Evolutionary conservation across 2,888 invertebrate species (phyloP), one percentile per base, ranked within the genome.

Genomic region (Eristalinus aeneus): DNA sequence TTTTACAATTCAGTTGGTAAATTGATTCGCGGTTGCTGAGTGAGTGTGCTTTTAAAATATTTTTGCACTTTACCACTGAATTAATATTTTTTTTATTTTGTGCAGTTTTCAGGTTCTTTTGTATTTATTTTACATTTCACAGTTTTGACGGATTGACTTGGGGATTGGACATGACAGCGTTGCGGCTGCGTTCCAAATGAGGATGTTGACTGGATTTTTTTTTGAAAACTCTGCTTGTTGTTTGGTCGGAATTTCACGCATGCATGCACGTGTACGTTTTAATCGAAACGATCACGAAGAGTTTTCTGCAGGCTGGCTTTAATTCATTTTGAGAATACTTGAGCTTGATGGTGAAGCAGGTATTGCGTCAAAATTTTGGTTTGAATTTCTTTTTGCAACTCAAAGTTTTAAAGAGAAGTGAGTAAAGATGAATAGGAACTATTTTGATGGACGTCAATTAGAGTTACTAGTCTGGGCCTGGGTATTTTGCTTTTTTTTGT

Each of bases 61-160:
- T 81, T 27, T 81, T 81, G 75, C 80, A 74, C 75, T 75, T 67
- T 75, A 76, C 71, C 77, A 76, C 72, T 46, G 68, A 77, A 77
- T 77, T 76, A 65, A 58, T 5, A 56, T 74, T 74, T 65, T 74
- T 54, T 32, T 74, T 74, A 58, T 74, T 54, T 32, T 58, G 27
- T 60, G 22, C 31, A 39, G 4, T n/a, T 46, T 56, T 56, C 56
- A 12, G 8, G 22, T 22, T 67, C 39, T 2, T 64, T 32, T 54
- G n/a, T 36, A 34, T 56, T 64, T 36, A 64, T 36, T 65, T 27
- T 1, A 23, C 16, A 46, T 46, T 46, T 46, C 46, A 46, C 46
- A 46, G 46, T 46, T 46, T 46, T 46, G 46, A 46, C 46, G 46
- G 16, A 46, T 46, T n/a, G 46, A 46, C 6, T 16, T 46, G 46